Base-by-base conservation (phyloP, 2,888 invertebrate species). In the Oeneis ivallda region DNA sequence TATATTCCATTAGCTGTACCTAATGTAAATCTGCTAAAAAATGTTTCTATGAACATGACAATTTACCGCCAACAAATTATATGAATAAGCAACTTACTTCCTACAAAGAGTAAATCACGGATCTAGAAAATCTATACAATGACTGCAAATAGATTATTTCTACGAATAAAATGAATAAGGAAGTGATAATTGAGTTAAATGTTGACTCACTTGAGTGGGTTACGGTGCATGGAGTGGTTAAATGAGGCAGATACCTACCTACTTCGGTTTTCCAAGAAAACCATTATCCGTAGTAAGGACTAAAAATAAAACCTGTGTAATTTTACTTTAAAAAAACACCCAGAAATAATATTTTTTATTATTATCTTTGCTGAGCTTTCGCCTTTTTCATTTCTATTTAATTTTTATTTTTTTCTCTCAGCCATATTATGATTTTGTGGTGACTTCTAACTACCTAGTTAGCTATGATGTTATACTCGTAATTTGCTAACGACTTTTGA, bases 81-180 rank as follows among this genome's bases (percentile, higher is more conserved):
- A 47, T 47, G 45, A 61, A 52, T 52, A 41, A 41, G 11, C 26
- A 39, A 60, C 37, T 59, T 19, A 26, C 39, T 52, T 61, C 60
- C 61, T 61, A 61, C 41, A 41, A 50, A 50, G 39, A 52, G 13
- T 61, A 60, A 59, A 58, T 59, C 59, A 60, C 60, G 50, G 60
- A 60, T 60, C 37, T 50, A 17, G 39, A 41, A 50, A 49, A 49
- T 19, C 49, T 39, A 47, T 59, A 59, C 52, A 61, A 26, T 26
- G 11, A n/a, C 37, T 26, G 15, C 32, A 61, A 52, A 61, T 41
- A 50, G 50, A 61, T 52, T 41, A 52, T 52, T 61, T 61, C 61
- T 50, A 41, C 39, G 61, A 61, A 61, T 52, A 52, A 60, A 61
- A 61, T 61, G 61, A 61, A 61, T 61, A 47, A 61, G 61, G 61